A percentile compares a stretch with the other conserved stretches of the same genome.
Conservation (phyloP, 1,140 invertebrate genomes). For the Heliconius congener region DNA sequence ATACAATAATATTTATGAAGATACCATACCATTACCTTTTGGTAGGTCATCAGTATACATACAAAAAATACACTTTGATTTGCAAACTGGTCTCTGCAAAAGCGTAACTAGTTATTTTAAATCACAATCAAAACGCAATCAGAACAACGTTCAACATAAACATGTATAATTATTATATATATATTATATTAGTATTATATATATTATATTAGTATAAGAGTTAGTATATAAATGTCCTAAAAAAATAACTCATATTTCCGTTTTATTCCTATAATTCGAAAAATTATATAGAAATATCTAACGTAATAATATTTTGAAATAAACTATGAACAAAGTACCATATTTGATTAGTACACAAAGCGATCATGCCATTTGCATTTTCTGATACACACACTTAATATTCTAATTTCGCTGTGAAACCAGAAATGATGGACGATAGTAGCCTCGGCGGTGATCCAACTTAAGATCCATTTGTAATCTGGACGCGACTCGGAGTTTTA, state of each 20-base stretch:
- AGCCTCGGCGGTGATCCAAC: slow-evolving; percentile 18
- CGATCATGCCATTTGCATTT: slow-evolving; percentile 13
- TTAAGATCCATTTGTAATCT: slow-evolving; percentile 50
- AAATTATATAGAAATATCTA: too few species aligned
- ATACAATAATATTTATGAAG: not conserved
- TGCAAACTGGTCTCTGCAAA: not conserved
- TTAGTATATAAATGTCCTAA: too few species aligned
- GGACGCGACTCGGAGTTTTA: slow-evolving; percentile 29
- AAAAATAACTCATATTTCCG: too few species aligned
- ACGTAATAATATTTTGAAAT: not conserved
- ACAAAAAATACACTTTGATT: not conserved
- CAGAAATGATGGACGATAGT: slow-evolving; percentile 29
- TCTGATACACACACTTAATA: slow-evolving; percentile 17
- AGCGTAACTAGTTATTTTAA: not conserved
- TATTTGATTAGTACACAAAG: not conserved
- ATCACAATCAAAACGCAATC: not conserved
- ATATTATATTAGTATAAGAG: too few species aligned
- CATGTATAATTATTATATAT: not conserved
- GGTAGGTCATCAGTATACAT: not conserved
- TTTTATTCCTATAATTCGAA: too few species aligned
- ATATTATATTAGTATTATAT: too few species aligned
- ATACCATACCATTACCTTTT: not conserved
- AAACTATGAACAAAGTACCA: not conserved
- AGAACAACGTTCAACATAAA: not conserved
- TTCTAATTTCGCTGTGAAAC: slow-evolving; percentile 30